Evolutionary conservation across 1,140 invertebrate species (phyloP).

Genomic region (Papilio dardanus): DNA sequence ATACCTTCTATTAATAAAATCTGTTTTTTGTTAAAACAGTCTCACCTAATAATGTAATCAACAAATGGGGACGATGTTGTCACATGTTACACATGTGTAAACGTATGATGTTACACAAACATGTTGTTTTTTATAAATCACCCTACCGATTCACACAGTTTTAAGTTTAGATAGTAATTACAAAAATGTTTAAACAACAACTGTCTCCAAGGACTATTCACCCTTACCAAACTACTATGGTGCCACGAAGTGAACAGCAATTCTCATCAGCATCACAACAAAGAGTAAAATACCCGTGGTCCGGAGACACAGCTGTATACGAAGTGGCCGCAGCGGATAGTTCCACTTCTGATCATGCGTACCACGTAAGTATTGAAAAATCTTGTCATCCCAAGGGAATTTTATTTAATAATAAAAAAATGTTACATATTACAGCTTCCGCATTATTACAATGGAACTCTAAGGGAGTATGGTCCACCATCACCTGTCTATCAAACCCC

Average conservation of each 20-base stretch:
- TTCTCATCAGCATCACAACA: slow-evolving; percentile 72
- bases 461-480: slow-evolving; percentile 65
- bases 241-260: slow-evolving; percentile 76
- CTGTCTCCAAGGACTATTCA: slow-evolving; percentile 74
- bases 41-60: background rate
- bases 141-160: slow-evolving; percentile 7
- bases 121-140: slow-evolving; percentile 9
- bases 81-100: background rate
- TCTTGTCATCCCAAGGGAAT: too few species aligned
- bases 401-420: too few species aligned
- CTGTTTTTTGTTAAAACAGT: background rate
- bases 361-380: slow-evolving; percentile 62
- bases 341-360: slow-evolving; percentile 76
- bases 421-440: slow-evolving; percentile 60
- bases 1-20: background rate
- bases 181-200: slow-evolving; percentile 81
- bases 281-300: slow-evolving; percentile 78
- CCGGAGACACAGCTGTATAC: slow-evolving; percentile 71
- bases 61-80: background rate
- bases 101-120: slow-evolving; percentile 32
- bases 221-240: slow-evolving; percentile 79
- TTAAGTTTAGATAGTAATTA: background rate
- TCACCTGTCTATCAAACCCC: slow-evolving; percentile 78
- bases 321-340: slow-evolving; percentile 76
- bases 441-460: slow-evolving; percentile 68